Conservation (phyloP, 2,888 invertebrate species). For the Megalurothrips usitatus region DNA sequence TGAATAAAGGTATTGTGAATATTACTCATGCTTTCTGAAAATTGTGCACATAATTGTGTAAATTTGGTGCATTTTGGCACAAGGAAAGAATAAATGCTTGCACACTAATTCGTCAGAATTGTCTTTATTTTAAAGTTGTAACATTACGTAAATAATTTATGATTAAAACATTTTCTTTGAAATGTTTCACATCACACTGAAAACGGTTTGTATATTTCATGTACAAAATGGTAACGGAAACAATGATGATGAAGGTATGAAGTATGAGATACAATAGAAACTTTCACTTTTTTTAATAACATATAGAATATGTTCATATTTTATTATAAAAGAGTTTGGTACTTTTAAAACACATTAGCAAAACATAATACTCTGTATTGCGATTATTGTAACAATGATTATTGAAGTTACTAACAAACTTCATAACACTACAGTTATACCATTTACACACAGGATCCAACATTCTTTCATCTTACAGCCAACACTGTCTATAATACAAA, state of each 20-base stretch:
- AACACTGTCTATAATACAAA: constrained; percentile 23
- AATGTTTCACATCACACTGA: neutral
- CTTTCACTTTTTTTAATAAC: constrained; percentile 22
- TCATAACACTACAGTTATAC: constrained; percentile 26
- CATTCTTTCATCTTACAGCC: constrained; percentile 22
- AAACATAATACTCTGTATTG: constrained; percentile 27
- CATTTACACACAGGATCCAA: constrained; percentile 24
- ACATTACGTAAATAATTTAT: constrained; percentile 17
- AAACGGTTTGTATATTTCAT: neutral
- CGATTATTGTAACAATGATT: constrained; percentile 23
- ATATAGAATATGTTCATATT: constrained; percentile 24
- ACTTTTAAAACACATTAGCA: constrained; percentile 27
- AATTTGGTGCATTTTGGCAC: no score
- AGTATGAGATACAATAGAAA: constrained; percentile 1
- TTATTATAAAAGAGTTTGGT: constrained; percentile 25
- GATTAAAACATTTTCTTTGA: constrained; percentile 10
- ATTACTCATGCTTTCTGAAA: no score
- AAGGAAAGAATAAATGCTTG: neutral
- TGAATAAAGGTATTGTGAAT: no score
- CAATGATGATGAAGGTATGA: constrained; percentile 22
- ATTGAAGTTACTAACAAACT: constrained; percentile 21
- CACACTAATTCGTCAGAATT: neutral
- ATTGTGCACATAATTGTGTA: no score
- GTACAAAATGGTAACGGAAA: neutral
- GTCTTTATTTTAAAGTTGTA: constrained; percentile 21